A percentile compares a stretch with the other conserved stretches of the same genome.
These are phyloP conservation scores for Kobus ellipsiprymnus DNA, from an alignment of 2,113 vertebrate genomes.

Conservation along the genomic window DNA sequence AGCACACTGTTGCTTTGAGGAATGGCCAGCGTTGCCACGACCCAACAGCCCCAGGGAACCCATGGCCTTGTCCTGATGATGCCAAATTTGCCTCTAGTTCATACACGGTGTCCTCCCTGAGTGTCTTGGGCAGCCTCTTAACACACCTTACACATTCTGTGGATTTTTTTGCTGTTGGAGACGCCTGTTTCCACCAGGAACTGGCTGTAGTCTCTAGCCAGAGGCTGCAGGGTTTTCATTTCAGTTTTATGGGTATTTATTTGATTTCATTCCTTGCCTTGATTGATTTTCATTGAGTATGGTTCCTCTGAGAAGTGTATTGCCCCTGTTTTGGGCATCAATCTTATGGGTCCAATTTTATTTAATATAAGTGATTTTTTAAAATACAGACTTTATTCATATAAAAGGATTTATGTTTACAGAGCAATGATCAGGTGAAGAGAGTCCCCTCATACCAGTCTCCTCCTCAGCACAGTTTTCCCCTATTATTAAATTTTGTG, in stretches of 20 bases:
- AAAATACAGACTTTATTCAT: neutral
- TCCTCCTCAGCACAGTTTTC: neutral
- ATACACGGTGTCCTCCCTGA: accelerated
- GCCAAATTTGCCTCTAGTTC: neutral
- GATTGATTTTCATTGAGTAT: neutral
- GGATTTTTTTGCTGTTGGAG: neutral
- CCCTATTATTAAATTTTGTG: neutral
- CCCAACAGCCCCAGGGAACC: accelerated
- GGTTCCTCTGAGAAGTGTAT: neutral
- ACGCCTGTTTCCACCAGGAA: accelerated
- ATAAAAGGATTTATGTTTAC: neutral
- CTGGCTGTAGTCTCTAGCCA: neutral
- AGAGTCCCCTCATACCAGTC: neutral
- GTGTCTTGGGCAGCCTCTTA: too few species aligned
- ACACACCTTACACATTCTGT: accelerated
- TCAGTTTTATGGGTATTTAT: too few species aligned
- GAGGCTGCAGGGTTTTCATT: neutral
- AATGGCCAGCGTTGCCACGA: accelerated
- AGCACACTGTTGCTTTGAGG: neutral
- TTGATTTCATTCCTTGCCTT: neutral
- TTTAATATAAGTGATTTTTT: neutral
- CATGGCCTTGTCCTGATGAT: accelerated
- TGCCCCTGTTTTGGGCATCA: neutral
- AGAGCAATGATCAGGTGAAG: neutral
- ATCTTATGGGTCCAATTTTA: neutral